Conservation (phyloP, 2,888 invertebrate genomes). For the Eupithecia inturbata region DNA sequence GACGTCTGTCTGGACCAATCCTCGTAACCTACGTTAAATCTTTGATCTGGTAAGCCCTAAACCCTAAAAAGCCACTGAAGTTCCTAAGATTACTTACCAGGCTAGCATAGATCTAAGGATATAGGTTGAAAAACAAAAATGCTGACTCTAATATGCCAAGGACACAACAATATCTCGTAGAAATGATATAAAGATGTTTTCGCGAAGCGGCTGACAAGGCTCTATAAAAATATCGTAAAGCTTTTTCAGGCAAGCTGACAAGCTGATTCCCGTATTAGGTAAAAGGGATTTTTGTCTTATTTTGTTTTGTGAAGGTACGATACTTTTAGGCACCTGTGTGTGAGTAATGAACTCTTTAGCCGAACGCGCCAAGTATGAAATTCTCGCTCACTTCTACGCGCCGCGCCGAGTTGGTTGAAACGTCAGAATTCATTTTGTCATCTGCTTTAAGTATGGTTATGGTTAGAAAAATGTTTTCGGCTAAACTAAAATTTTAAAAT, state of each 20-base stretch:
- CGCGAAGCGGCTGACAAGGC: constrained; percentile 43
- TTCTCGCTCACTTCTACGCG: neutral
- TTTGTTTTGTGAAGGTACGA: neutral
- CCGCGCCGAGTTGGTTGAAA: neutral
- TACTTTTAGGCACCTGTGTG: neutral
- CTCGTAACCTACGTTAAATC: too few species aligned
- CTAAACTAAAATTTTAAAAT: neutral
- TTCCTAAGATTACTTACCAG: neutral
- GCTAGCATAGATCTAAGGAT: neutral
- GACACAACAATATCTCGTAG: constrained; percentile 37
- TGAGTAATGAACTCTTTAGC: neutral
- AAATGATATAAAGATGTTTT: constrained; percentile 55
- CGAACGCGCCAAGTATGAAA: neutral
- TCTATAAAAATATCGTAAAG: constrained; percentile 60
- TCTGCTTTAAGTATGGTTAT: neutral
- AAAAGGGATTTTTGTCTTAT: neutral
- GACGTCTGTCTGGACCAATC: too few species aligned
- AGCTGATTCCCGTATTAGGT: constrained; percentile 1
- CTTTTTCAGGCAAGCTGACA: constrained; percentile 24
- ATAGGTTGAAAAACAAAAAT: neutral
- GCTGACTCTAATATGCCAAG: constrained; percentile 39
- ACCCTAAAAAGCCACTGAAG: neutral
- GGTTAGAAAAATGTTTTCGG: neutral
- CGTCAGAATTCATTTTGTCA: neutral
- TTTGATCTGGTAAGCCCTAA: too few species aligned